Evolutionary conservation across 2,113 vertebrate species (phyloP), one percentile per base, ranked within the genome.

Genomic region (Alligator sinensis): DNA sequence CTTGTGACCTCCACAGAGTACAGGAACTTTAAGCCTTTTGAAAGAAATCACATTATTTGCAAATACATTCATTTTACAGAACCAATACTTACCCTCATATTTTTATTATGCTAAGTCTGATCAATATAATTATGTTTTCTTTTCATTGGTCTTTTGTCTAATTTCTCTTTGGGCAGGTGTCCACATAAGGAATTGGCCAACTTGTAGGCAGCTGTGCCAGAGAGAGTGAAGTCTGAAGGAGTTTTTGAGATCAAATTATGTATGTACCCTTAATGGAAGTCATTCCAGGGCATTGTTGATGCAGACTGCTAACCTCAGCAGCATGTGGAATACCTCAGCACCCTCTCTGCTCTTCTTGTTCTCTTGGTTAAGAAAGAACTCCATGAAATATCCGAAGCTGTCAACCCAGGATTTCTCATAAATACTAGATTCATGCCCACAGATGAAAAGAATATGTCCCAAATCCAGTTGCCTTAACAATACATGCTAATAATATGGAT

Each of bases 301-400:
- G 15, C 19, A 27, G 6, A 5, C 54, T 0, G 2, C 55, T 47
- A 11, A 7, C 0, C 34, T 70, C 24, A 62, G 18, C 54, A 16
- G 14, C 11, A 8, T 0, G 2, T 19, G 4, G 6, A 16, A 1
- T 3, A 9, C 47, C 9, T 47, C 47, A 47, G 47, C 3, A 0
- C 14, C 1, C 3, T 27, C 19, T 2, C 54, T 4, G 24, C 62
- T 70, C 3, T 85, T 62, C 57, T 28, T 24, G 5, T 22, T 18
- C 4, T 13, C 24, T 24, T n/a, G 9, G 10, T 9, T 9, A 27
- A 27, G 17, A 59, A 58, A 72, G 68, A 6, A n/a, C 14, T 72
- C 47, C 63, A 58, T 12, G 12, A 62, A 38, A 34, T 84, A n/a
- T 38, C 24, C 28, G 47, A 10, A 7, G 25, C 15, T 91, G 63